A percentile compares a stretch with the other conserved stretches of the same genome.
phyloP scores from a whole-genome alignment of 1,140 invertebrate genomes.

The Sipha flava region DNA sequence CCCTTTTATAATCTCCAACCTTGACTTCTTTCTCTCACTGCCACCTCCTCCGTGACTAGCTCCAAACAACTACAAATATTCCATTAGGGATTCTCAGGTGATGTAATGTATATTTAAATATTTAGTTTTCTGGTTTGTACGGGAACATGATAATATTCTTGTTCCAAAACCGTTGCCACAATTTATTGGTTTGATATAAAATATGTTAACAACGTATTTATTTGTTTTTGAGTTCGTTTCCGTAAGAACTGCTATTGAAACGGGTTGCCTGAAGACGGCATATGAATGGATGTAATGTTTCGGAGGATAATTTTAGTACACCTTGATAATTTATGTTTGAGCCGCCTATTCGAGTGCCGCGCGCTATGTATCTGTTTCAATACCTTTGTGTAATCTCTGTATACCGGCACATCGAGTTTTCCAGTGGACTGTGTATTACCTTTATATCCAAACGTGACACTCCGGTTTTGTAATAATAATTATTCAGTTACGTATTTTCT shows the following conservation, averaged over 20 bases:
- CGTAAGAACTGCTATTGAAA: not conserved
- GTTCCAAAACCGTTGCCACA: not conserved
- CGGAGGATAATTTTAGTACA: not conserved
- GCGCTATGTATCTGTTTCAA: too few species aligned
- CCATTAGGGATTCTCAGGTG: slow-evolving; percentile 6
- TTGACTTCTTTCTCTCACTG: not conserved
- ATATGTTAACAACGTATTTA: not conserved
- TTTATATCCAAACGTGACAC: not conserved
- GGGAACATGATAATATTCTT: too few species aligned
- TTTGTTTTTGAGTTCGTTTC: not conserved
- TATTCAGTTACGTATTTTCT: too few species aligned
- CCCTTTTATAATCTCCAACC: slow-evolving; percentile 24
- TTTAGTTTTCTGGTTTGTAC: too few species aligned
- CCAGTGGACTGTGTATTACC: not conserved
- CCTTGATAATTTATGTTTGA: not conserved
- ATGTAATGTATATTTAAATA: not conserved
- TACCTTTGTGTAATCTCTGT: not conserved
- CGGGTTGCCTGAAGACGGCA: not conserved
- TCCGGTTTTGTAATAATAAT: not conserved
- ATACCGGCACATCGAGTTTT: not conserved
- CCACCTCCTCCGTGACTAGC: not conserved
- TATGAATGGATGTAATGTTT: not conserved
- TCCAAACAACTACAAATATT: not conserved
- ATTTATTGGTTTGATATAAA: not conserved
- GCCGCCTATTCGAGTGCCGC: not conserved